Evolutionary conservation across 1,140 invertebrate species (phyloP).

Genomic region (Heterodera carotae): DNA sequence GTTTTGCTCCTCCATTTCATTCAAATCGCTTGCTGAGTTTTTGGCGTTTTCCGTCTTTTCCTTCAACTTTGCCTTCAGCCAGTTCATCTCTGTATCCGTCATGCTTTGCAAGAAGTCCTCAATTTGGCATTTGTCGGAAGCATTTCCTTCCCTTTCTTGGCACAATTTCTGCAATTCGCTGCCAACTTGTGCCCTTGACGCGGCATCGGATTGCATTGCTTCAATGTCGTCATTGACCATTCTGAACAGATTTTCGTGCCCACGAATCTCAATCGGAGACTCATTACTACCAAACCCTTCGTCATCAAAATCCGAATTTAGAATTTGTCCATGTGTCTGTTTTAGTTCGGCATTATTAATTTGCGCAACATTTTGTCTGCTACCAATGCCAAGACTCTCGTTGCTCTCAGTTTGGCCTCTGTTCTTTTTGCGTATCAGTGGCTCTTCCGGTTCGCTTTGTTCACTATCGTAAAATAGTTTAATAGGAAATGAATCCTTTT

Average conservation of each 20-base stretch:
- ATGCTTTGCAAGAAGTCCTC: neutral
- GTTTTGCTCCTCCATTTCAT: neutral
- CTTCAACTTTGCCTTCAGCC: neutral
- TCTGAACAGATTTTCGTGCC: neutral
- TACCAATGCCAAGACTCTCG: neutral
- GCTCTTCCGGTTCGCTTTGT: neutral
- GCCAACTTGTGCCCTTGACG: neutral
- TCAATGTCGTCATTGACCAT: neutral
- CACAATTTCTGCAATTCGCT: neutral
- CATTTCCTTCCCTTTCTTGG: neutral
- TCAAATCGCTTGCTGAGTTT: neutral
- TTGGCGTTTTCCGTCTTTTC: no score
- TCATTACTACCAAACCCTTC: no score
- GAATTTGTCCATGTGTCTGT: neutral
- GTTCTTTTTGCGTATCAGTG: neutral
- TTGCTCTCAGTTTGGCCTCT: neutral
- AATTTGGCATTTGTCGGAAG: no score
- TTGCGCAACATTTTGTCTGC: neutral
- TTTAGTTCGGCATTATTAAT: neutral
- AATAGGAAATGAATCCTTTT: neutral
- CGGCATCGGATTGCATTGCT: neutral
- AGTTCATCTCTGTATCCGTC: neutral
- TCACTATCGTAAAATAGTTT: neutral
- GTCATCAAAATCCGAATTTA: no score
- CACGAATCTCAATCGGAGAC: no score